Percentiles rank a stretch among this genome's conserved stretches.
phyloP scores from a whole-genome alignment of 1,140 invertebrate species.

The Nephila pilipes region DNA sequence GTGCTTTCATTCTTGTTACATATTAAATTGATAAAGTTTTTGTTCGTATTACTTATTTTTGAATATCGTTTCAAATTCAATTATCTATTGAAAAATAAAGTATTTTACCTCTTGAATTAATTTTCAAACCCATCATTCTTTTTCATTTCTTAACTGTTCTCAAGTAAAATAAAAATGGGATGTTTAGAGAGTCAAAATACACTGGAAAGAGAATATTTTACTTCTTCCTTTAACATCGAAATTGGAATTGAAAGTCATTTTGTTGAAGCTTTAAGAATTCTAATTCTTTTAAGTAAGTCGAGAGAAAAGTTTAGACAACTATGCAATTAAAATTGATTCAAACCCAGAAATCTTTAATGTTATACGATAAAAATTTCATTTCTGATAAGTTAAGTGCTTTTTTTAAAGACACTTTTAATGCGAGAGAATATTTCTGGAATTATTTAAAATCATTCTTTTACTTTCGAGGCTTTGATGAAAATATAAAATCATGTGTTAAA shows the following conservation, averaged over 20 bases:
- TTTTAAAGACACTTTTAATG: background rate
- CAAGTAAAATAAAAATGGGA: background rate
- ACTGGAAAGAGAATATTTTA: background rate
- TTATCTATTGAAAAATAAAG: conserved; percentile 3
- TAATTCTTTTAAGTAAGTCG: background rate
- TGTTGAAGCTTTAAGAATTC: conserved; percentile 3
- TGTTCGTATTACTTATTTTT: background rate
- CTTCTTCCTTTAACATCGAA: background rate
- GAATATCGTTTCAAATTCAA: conserved; percentile 1
- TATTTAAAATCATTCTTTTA: background rate
- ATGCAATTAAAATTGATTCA: conserved; percentile 19
- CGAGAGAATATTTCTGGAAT: background rate
- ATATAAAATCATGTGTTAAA: background rate
- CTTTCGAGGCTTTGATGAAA: conserved; percentile 4
- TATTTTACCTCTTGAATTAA: background rate
- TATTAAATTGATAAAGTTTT: background rate
- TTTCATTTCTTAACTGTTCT: background rate
- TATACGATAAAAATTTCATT: conserved; percentile 3
- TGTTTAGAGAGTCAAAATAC: background rate
- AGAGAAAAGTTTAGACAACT: conserved; percentile 9
- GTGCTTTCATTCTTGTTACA: background rate
- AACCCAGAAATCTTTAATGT: background rate
- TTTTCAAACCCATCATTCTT: background rate
- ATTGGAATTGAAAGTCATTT: conserved; percentile 1
- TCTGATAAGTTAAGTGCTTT: conserved; percentile 28